A percentile compares a stretch with the other conserved stretches of the same genome.
Evolutionary conservation across 2,797 vertebrate genomes (phyloP).

Genomic region (Sylvilagus floridanus): DNA sequence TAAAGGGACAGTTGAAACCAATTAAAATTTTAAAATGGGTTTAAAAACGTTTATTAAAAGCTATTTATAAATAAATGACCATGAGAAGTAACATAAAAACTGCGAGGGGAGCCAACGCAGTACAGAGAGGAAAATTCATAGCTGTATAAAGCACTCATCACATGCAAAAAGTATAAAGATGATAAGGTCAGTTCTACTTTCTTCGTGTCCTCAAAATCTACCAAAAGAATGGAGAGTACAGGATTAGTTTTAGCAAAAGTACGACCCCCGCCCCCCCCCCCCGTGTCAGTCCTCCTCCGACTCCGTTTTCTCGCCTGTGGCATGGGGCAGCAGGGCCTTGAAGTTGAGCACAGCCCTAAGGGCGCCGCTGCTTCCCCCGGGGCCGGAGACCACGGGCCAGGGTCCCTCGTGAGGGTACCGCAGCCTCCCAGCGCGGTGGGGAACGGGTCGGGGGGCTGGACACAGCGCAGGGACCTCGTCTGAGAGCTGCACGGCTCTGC

Average conservation of each 20-base stretch:
- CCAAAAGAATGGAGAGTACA: neutral
- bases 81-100: neutral
- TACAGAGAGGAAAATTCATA: neutral
- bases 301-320: neutral
- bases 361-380: no score
- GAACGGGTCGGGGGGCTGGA: no score
- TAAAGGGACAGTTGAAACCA: neutral
- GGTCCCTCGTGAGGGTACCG: no score
- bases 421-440: no score
- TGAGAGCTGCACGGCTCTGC: no score
- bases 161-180: neutral
- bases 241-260: neutral
- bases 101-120: neutral
- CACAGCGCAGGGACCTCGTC: no score
- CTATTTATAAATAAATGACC: neutral
- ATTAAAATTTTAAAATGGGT: neutral
- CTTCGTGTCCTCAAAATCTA: neutral
- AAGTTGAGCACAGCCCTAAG: no score
- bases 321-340: no score
- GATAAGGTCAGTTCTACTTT: neutral
- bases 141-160: neutral
- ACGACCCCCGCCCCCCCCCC: no score
- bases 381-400: no score
- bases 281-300: neutral
- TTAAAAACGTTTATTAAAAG: neutral